Conservation (phyloP, 2,797 vertebrate genomes). For the Gobio occitaniae region DNA sequence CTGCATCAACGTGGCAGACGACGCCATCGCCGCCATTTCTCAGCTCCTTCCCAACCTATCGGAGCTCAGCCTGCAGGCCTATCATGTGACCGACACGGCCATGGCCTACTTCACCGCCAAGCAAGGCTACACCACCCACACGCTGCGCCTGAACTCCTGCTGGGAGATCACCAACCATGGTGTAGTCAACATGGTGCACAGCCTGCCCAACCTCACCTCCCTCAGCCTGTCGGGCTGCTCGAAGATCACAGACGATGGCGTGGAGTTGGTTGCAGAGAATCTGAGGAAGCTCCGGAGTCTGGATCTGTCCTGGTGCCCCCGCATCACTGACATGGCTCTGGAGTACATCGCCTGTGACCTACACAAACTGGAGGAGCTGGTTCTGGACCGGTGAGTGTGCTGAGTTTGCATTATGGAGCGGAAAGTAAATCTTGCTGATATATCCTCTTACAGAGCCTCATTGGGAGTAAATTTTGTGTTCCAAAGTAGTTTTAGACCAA, state of each 20-base stretch:
- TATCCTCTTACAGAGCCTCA: slow-evolving; percentile 11
- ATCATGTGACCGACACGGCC: slow-evolving; percentile 97
- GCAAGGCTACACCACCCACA: slow-evolving; percentile 97
- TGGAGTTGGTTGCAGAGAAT: slow-evolving; percentile 96
- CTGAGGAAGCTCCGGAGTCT: slow-evolving; percentile 93
- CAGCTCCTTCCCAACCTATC: slow-evolving; percentile 97
- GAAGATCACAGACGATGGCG: slow-evolving; percentile 96
- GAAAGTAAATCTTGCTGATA: not conserved
- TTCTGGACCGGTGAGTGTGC: slow-evolving; percentile 88
- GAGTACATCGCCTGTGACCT: slow-evolving; percentile 98
- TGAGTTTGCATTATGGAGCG: not conserved
- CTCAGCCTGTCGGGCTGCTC: slow-evolving; percentile 98
- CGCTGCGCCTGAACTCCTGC: slow-evolving; percentile 95
- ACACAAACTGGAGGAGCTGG: slow-evolving; percentile 96
- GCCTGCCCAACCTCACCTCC: slow-evolving; percentile 93
- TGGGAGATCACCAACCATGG: slow-evolving; percentile 99
- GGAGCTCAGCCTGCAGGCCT: slow-evolving; percentile 96
- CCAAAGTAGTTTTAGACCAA: not conserved
- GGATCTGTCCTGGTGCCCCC: slow-evolving; percentile 97
- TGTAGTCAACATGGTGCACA: slow-evolving; percentile 98
- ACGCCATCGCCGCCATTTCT: slow-evolving; percentile 96
- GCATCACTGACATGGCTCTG: slow-evolving; percentile 96
- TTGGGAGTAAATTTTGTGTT: not conserved
- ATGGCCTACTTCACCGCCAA: slow-evolving; percentile 99
- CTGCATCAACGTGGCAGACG: slow-evolving; percentile 98